A percentile compares a stretch with the other conserved stretches of the same genome.
Conservation (phyloP, 64 coral and sea anemone species). For the Montipora cactus region DNA sequence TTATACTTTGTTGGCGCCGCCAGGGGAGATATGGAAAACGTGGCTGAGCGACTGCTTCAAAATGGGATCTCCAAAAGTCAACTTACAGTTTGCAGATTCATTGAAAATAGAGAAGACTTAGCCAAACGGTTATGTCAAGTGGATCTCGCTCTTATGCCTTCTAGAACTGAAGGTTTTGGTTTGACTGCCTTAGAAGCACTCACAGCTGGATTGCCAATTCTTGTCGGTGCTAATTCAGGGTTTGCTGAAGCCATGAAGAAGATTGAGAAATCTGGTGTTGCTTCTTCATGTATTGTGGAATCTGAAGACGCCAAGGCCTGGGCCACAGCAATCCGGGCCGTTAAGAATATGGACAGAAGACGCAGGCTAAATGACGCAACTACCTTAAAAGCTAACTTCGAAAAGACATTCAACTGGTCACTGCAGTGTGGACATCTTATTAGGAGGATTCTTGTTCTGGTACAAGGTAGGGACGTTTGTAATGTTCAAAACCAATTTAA, state of each 20-base stretch:
- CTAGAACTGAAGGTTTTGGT: conserved; percentile 33
- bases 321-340: background rate
- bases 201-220: conserved; percentile 29
- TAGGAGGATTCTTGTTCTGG: background rate
- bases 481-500: no score
- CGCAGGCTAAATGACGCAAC: background rate
- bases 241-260: conserved; percentile 26
- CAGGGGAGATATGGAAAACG: background rate
- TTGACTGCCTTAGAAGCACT: conserved; percentile 26
- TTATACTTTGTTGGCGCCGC: conserved; percentile 22
- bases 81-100: conserved; percentile 19
- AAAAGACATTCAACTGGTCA: background rate
- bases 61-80: background rate
- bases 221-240: conserved; percentile 2
- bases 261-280: background rate
- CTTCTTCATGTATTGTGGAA: conserved; percentile 20
- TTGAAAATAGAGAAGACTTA: background rate
- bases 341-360: background rate
- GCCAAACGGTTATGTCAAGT: background rate
- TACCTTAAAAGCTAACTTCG: background rate
- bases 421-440: background rate
- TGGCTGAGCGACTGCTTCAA: background rate
- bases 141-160: conserved; percentile 48
- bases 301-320: background rate
- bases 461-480: background rate